phyloP scores from a whole-genome alignment of 2,888 invertebrate genomes.

The Netelia virgata region DNA sequence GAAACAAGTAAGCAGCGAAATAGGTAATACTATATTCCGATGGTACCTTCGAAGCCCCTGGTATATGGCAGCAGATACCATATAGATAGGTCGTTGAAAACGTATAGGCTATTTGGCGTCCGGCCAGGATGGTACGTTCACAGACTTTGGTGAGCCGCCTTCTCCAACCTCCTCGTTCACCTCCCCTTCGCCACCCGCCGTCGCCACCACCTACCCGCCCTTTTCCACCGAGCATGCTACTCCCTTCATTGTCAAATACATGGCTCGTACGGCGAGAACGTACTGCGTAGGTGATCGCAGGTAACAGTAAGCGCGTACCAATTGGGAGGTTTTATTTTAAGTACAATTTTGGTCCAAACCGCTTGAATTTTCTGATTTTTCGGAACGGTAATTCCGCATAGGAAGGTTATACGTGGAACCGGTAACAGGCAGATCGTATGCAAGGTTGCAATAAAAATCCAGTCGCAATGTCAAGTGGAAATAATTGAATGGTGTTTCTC shows the following conservation, averaged over 20 bases:
- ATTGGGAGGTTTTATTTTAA: neutral
- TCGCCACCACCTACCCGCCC: conserved; percentile 21
- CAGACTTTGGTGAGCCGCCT: conserved; percentile 59
- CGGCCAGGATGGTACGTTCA: conserved; percentile 76
- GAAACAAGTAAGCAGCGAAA: conserved; percentile 28
- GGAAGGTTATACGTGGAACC: neutral
- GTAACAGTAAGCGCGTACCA: conserved; percentile 56
- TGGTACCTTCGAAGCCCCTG: conserved; percentile 8
- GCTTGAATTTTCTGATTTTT: too few species aligned
- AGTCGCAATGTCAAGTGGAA: conserved; percentile 63
- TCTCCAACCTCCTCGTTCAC: conserved; percentile 33
- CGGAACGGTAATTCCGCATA: too few species aligned
- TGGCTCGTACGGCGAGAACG: conserved; percentile 60
- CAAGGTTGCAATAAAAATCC: conserved; percentile 53
- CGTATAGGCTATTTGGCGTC: conserved; percentile 79
- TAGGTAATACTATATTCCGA: conserved; percentile 19
- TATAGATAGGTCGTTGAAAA: conserved; percentile 64
- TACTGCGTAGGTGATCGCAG: conserved; percentile 57
- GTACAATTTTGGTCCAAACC: neutral
- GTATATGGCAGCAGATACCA: conserved; percentile 41
- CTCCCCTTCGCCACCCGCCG: conserved; percentile 26
- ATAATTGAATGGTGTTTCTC: conserved; percentile 65
- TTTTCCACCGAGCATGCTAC: conserved; percentile 56
- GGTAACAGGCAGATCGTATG: conserved; percentile 23
- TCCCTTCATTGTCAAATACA: conserved; percentile 69